Conservation (phyloP, 2,888 invertebrate genomes). For the Neuroscelio doddi region DNA sequence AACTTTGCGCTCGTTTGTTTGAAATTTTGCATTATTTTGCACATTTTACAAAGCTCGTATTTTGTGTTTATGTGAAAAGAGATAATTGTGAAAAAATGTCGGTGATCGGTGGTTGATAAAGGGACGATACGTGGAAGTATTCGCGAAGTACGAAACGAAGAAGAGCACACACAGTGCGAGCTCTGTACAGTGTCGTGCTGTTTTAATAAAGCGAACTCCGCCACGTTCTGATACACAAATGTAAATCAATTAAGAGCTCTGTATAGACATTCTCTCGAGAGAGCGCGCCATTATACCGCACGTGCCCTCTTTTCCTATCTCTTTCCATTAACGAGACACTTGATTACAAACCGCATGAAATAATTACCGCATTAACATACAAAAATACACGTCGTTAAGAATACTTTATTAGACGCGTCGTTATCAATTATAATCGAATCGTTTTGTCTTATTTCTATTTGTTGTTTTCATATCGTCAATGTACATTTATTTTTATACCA, state of each 20-base stretch:
- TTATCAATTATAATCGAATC: too few relatives aligned
- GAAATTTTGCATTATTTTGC: too few relatives aligned
- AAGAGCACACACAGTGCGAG: slow-evolving; percentile 13
- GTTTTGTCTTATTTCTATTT: too few relatives aligned
- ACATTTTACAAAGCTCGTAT: too few relatives aligned
- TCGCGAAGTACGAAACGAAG: slow-evolving; percentile 16
- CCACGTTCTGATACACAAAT: slow-evolving; percentile 20
- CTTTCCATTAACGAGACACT: slow-evolving; percentile 8
- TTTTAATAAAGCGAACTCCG: slow-evolving; percentile 15
- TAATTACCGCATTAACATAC: slow-evolving; percentile 5
- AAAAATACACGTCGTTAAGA: slow-evolving; percentile 2
- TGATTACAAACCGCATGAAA: slow-evolving; percentile 3
- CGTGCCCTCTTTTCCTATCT: slow-evolving; percentile 19
- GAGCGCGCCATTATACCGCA: slow-evolving; percentile 12
- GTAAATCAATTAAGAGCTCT: slow-evolving; percentile 29
- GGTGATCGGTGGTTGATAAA: slow-evolving; percentile 1
- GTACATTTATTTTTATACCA: too few relatives aligned
- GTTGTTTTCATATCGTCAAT: too few relatives aligned
- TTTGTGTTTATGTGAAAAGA: too few relatives aligned
- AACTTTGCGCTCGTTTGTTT: too few relatives aligned
- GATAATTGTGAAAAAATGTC: too few relatives aligned
- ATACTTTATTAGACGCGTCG: too few relatives aligned
- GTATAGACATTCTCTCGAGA: slow-evolving; percentile 9
- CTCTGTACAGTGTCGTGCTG: slow-evolving; percentile 18
- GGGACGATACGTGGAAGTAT: slow-evolving; percentile 10